Conservation (phyloP, 2,797 vertebrate species). For the Linurgus olivaceus region DNA sequence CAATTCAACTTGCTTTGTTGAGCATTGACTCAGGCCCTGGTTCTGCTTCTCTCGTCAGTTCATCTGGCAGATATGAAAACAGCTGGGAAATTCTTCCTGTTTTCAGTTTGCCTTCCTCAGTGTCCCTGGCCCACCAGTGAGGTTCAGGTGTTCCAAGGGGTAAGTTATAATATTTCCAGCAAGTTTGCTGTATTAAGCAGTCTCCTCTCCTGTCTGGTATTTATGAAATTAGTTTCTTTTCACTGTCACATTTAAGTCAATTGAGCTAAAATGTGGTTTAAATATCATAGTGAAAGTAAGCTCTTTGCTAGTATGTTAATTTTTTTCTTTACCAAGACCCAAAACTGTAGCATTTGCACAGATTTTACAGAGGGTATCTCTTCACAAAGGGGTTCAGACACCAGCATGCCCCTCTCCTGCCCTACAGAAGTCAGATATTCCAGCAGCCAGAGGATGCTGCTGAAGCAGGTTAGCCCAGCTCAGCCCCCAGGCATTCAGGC, state of each 20-base stretch:
- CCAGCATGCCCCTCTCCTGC: neutral
- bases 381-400: neutral
- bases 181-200: neutral
- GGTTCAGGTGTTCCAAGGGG: neutral
- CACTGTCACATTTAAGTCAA: neutral
- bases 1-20: neutral
- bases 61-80: neutral
- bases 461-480: neutral
- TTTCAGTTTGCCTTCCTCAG: neutral
- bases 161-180: neutral
- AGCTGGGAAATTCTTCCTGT: neutral
- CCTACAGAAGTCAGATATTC: neutral
- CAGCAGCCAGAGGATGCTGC: neutral
- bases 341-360: neutral
- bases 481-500: neutral
- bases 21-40: neutral
- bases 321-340: neutral
- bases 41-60: neutral
- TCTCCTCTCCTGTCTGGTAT: neutral
- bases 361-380: neutral
- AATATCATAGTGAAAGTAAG: neutral
- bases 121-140: neutral
- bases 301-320: neutral
- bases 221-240: neutral
- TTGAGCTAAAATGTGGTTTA: neutral